These are phyloP conservation scores for Notothenia coriiceps DNA, from an alignment of 2,113 vertebrate genomes.

Conservation along the genomic window DNA sequence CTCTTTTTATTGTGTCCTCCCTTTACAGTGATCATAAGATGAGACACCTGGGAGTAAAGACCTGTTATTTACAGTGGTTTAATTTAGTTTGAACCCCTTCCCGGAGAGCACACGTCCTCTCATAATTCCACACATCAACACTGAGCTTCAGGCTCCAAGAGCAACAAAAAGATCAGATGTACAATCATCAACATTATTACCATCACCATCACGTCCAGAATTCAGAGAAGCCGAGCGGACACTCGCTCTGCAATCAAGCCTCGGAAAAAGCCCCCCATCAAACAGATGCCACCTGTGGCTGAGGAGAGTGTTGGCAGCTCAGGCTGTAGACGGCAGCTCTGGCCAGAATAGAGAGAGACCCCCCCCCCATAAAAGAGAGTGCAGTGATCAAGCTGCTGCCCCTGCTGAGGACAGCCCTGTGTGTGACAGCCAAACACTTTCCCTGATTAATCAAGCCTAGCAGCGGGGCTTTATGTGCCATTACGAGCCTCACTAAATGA, in stretches of 20 bases:
- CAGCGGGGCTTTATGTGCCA: slow-evolving; percentile 77
- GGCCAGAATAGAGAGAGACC: slow-evolving; percentile 50
- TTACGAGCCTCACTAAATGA: slow-evolving; percentile 78
- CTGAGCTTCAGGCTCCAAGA: neutral
- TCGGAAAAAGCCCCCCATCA: slow-evolving; percentile 18
- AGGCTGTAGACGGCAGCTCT: slow-evolving; percentile 19
- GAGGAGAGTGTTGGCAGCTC: slow-evolving; percentile 25
- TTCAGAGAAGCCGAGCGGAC: neutral
- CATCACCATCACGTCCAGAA: slow-evolving; percentile 2
- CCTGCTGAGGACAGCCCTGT: slow-evolving; percentile 70
- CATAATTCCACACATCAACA: neutral
- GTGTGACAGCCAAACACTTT: slow-evolving; percentile 78
- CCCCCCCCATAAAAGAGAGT: slow-evolving; percentile 47
- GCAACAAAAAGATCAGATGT: slow-evolving; percentile 25
- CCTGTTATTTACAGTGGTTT: neutral
- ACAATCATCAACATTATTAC: slow-evolving; percentile 26
- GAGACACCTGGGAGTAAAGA: neutral
- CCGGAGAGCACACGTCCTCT: neutral
- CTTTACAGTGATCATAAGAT: neutral
- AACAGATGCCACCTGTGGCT: slow-evolving; percentile 51
- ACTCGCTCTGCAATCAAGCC: slow-evolving; percentile 24
- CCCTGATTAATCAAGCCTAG: slow-evolving; percentile 81
- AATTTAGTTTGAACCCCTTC: neutral
- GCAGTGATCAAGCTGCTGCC: slow-evolving; percentile 52
- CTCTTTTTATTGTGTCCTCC: neutral